Evolutionary conservation across 2,113 vertebrate genomes (phyloP).

Genomic region (Phalacrocorax pelagicus): DNA sequence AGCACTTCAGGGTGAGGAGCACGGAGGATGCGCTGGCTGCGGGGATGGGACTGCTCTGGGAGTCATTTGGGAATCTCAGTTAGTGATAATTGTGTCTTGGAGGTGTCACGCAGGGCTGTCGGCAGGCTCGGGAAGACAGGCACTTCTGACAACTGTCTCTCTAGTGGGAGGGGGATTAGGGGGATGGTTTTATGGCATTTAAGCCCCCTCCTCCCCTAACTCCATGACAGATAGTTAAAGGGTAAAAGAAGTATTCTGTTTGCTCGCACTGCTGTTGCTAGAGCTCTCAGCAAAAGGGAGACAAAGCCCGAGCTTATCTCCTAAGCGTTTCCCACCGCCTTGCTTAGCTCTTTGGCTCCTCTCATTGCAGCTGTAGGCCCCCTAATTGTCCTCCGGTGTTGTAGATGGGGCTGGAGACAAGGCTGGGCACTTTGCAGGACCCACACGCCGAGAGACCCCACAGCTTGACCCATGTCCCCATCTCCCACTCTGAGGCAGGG

Average conservation of each 20-base stretch:
- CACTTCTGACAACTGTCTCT: not conserved
- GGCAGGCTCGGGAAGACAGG: not conserved
- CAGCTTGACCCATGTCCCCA: not conserved
- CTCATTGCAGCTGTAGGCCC: not conserved
- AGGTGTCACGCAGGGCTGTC: not conserved
- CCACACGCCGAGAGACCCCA: accelerated
- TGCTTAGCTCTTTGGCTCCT: not conserved
- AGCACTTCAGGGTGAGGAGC: accelerated
- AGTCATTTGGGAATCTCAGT: not conserved
- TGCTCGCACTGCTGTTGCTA: accelerated
- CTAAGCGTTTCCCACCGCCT: not conserved
- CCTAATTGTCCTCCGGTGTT: not conserved
- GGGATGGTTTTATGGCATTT: not conserved
- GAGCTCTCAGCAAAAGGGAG: not conserved
- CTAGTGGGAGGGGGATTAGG: not conserved
- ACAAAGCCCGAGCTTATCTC: constrained; percentile 2
- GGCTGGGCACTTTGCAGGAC: not conserved
- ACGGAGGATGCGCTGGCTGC: accelerated
- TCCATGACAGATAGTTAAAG: not conserved
- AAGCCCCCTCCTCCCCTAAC: not conserved
- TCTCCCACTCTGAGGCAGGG: accelerated
- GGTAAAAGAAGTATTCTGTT: not conserved
- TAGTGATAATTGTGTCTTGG: not conserved
- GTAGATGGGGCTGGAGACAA: not conserved
- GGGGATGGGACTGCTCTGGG: not conserved